Conservation (phyloP, 2,888 invertebrate species). For the Dryobota labecula region DNA sequence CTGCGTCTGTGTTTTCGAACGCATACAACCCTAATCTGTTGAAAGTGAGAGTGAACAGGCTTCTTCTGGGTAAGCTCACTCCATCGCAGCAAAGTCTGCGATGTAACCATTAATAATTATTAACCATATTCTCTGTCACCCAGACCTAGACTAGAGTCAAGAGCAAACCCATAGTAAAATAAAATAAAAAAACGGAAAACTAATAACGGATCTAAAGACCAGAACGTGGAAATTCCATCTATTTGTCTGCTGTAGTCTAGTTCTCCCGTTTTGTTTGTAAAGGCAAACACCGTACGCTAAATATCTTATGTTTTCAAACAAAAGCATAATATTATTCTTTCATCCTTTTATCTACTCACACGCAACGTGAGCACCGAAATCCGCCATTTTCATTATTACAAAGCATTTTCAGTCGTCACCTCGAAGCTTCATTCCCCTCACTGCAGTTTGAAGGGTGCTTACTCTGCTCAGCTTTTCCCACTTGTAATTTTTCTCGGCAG, state of each 20-base stretch:
- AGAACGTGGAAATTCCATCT: neutral
- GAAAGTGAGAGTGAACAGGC: too few relatives aligned
- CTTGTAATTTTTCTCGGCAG: conserved; percentile 83
- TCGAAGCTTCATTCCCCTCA: conserved; percentile 62
- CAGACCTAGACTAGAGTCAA: too few relatives aligned
- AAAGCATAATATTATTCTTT: conserved; percentile 36
- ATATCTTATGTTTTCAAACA: conserved; percentile 7
- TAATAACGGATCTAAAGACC: too few relatives aligned
- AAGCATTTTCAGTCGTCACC: conserved; percentile 67
- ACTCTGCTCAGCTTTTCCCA: conserved; percentile 76
- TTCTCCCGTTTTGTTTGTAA: neutral
- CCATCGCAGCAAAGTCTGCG: too few relatives aligned
- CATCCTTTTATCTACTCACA: conserved; percentile 53
- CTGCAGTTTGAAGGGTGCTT: conserved; percentile 77
- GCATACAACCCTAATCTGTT: too few relatives aligned
- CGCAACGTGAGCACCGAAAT: conserved; percentile 51
- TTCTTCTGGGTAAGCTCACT: too few relatives aligned
- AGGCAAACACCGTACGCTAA: too few relatives aligned
- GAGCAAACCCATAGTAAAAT: too few relatives aligned
- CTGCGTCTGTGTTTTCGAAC: too few relatives aligned
- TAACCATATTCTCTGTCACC: too few relatives aligned
- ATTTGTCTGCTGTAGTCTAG: neutral
- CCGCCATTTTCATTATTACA: conserved; percentile 66
- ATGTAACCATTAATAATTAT: too few relatives aligned
- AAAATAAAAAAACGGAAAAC: too few relatives aligned